These are phyloP conservation scores for Eurois occulta DNA, from an alignment of 2,888 invertebrate species.

Conservation along the genomic window DNA sequence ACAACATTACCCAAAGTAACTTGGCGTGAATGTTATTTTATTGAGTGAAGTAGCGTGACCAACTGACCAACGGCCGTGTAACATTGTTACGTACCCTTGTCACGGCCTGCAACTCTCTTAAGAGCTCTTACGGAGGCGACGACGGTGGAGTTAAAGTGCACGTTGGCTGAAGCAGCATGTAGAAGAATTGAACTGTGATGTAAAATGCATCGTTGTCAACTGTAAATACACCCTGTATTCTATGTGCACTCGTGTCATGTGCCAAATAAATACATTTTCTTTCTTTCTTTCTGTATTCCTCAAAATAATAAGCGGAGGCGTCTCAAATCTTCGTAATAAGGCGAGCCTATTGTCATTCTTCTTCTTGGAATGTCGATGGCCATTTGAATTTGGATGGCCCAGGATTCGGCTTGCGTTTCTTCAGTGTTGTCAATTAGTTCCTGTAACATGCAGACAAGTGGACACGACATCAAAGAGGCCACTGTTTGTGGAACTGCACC, in stretches of 20 bases:
- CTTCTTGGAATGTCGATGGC: background rate
- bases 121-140: conserved; percentile 19
- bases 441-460: background rate
- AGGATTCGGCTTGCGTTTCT: background rate
- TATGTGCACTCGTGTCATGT: background rate
- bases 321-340: background rate
- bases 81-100: conserved; percentile 62
- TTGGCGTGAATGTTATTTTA: conserved; percentile 56
- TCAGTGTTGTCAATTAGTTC: background rate
- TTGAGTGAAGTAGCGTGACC: conserved; percentile 53
- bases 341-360: background rate
- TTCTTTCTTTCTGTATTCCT: background rate
- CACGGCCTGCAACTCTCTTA: conserved; percentile 37
- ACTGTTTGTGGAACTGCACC: background rate
- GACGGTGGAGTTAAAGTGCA: conserved; percentile 31
- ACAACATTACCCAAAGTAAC: conserved; percentile 33
- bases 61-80: conserved; percentile 54
- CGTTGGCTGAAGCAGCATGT: conserved; percentile 2
- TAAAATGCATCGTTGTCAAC: background rate
- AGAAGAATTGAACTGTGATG: background rate
- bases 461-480: background rate
- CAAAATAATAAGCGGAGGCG: background rate
- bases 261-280: background rate
- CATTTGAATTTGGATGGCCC: background rate
- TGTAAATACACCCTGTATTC: background rate